Percentiles rank a stretch among this genome's conserved stretches.
Evolutionary conservation across 1,140 invertebrate genomes (phyloP).

Genomic region (Aphelenchoides fujianensis): DNA sequence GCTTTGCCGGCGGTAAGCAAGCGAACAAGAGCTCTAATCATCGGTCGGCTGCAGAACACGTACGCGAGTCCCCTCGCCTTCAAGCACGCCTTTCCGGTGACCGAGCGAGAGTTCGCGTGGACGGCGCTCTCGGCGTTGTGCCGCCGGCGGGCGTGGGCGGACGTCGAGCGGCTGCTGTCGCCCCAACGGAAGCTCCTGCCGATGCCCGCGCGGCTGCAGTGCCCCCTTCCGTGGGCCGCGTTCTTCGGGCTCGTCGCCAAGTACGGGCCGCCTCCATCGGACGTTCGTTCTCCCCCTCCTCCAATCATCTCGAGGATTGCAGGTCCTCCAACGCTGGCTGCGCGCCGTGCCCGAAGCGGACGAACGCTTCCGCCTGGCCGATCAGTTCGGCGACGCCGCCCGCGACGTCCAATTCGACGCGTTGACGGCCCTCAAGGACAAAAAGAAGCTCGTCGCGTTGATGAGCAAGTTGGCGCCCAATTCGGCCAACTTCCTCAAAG

Average conservation of each 20-base stretch:
- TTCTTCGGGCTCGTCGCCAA: slow-evolving; percentile 30
- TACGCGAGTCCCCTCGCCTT: slow-evolving; percentile 34
- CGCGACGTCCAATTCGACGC: slow-evolving; percentile 29
- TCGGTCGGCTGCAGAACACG: too few relatives aligned
- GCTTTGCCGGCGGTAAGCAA: slow-evolving; percentile 44
- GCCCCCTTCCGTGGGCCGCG: slow-evolving; percentile 25
- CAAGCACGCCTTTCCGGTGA: slow-evolving; percentile 54
- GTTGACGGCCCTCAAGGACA: slow-evolving; percentile 24
- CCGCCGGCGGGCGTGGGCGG: slow-evolving; percentile 57
- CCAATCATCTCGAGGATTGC: not conserved
- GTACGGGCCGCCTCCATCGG: slow-evolving; percentile 27
- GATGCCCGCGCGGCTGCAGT: slow-evolving; percentile 16
- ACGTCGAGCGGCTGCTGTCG: slow-evolving; percentile 61
- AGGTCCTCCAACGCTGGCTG: slow-evolving; percentile 24
- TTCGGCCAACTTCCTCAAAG: slow-evolving; percentile 24
- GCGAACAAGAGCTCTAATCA: too few relatives aligned
- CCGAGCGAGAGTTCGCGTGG: slow-evolving; percentile 63
- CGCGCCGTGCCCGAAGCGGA: slow-evolving; percentile 12
- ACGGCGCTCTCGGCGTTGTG: slow-evolving; percentile 60
- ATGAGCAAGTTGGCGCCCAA: slow-evolving; percentile 22
- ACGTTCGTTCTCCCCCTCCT: slow-evolving; percentile 1
- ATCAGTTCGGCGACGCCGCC: slow-evolving; percentile 15
- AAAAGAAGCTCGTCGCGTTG: slow-evolving; percentile 22
- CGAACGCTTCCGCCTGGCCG: slow-evolving; percentile 21
- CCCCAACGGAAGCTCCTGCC: slow-evolving; percentile 47